Percentiles rank a stretch among this genome's conserved stretches.
phyloP scores from a whole-genome alignment of 2,113 vertebrate genomes.

The Leucoraja erinaceus region DNA sequence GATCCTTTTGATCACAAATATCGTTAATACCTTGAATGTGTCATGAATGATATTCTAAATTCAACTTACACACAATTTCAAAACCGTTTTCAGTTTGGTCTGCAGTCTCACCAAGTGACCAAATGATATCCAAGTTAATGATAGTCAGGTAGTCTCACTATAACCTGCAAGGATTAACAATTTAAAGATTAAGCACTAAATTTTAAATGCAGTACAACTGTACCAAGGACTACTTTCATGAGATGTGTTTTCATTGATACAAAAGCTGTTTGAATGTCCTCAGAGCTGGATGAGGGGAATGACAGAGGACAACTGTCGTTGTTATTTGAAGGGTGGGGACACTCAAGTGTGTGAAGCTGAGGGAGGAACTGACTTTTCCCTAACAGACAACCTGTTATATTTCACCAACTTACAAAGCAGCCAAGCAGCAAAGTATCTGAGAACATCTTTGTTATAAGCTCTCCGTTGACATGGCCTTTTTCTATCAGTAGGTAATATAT shows the following conservation, averaged over 20 bases:
- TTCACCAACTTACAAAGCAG: background rate
- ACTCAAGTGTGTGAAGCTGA: background rate
- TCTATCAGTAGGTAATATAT: too few relatives aligned
- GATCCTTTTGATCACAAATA: background rate
- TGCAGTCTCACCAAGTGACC: background rate
- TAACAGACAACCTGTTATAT: background rate
- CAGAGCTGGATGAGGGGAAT: background rate
- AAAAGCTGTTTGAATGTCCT: background rate
- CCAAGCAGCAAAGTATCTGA: background rate
- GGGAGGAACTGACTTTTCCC: background rate
- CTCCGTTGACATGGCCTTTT: too few relatives aligned
- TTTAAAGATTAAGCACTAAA: background rate
- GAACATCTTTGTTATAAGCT: background rate
- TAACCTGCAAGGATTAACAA: background rate
- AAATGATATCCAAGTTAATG: background rate
- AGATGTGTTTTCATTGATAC: background rate
- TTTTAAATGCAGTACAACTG: background rate
- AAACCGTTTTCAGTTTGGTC: background rate
- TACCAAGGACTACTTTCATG: too few relatives aligned
- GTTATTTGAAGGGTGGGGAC: background rate
- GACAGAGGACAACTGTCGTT: background rate
- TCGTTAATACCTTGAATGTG: background rate
- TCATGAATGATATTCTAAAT: background rate
- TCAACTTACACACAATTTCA: background rate
- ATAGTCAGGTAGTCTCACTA: background rate